phyloP scores from a whole-genome alignment of 2,888 invertebrate species.

The Leptothorax acervorum region DNA sequence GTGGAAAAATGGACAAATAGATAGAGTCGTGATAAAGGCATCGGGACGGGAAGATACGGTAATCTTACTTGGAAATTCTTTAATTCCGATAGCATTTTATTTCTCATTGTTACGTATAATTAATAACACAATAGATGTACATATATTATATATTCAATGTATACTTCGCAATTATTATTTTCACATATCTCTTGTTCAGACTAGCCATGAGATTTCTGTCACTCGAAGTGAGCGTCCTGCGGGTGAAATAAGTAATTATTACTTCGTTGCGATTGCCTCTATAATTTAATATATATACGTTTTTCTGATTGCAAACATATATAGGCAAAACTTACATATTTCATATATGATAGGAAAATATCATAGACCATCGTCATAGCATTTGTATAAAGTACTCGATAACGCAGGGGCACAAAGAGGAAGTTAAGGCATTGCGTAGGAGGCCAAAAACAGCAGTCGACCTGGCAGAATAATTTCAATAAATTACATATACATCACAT shows the following conservation, averaged over 20 bases:
- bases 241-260: conserved; percentile 15
- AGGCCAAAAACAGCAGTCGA: conserved; percentile 97
- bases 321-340: conserved; percentile 87
- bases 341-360: conserved; percentile 95
- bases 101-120: background rate
- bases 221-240: conserved; percentile 62
- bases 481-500: background rate
- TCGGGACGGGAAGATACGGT: conserved; percentile 2
- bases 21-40: conserved; percentile 15
- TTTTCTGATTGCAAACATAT: conserved; percentile 22
- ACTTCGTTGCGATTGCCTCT: background rate
- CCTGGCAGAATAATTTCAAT: conserved; percentile 86
- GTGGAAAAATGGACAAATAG: conserved; percentile 19
- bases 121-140: conserved; percentile 28
- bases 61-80: conserved; percentile 24
- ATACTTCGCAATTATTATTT: conserved; percentile 7
- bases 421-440: conserved; percentile 97
- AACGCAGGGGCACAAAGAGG: conserved; percentile 92
- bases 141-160: background rate
- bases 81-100: conserved; percentile 19
- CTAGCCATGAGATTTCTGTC: conserved; percentile 59
- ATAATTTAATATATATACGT: conserved; percentile 21
- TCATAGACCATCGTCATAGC: conserved; percentile 94
- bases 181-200: background rate
- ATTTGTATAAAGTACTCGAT: conserved; percentile 95